Evolutionary conservation across 1,140 invertebrate genomes (phyloP), one percentile per base, ranked within the genome.

Genomic region (Eubasilissa regina): DNA sequence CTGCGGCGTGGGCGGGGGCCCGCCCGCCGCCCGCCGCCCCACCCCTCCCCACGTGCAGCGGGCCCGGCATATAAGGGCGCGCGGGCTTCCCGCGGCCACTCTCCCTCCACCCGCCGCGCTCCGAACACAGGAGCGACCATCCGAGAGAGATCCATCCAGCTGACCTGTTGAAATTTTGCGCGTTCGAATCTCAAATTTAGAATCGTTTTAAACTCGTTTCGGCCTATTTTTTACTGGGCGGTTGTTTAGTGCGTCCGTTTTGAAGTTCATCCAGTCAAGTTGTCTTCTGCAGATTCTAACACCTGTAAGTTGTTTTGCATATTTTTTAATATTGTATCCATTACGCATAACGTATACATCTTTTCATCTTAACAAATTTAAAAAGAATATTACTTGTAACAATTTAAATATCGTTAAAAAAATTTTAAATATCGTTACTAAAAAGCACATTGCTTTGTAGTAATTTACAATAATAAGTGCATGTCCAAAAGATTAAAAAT

Each of bases 151-250:
- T 58, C 55, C 17, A 58, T 21, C 21, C 55, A 58, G 15, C 55
- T 58, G 15, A 58, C 55, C 55, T 58, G 55, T 58, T 58, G 55
- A 21, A 58, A 58, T 3, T n/a, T 21, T 58, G 21, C 17, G 55
- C 17, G 21, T 11, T 21, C 55, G 55, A 19, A 19, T 8, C 3
- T 44, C 19, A 7, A 58, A 35, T 35, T 35, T 35, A 35, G 25
- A 35, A 35, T 19, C 15, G 17, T 15, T 21, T 55, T 55, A 55
- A 55, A 55, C 55, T 58, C 7, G 15, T 58, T 58, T 58, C 55
- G 55, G 55, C 55, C 55, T 58, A 58, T 17, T 58, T 58, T 8
- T n/a, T 58, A 35, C 25, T 58, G 55, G 17, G 21, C 4, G 21
- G 55, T 35, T 58, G 55, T 58, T 58, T 15, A 21, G 55, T 35